Percentiles rank a stretch among this genome's conserved stretches.
These are phyloP conservation scores for Calameuta pallipes DNA, from an alignment of 2,888 invertebrate genomes.

Conservation along the genomic window DNA sequence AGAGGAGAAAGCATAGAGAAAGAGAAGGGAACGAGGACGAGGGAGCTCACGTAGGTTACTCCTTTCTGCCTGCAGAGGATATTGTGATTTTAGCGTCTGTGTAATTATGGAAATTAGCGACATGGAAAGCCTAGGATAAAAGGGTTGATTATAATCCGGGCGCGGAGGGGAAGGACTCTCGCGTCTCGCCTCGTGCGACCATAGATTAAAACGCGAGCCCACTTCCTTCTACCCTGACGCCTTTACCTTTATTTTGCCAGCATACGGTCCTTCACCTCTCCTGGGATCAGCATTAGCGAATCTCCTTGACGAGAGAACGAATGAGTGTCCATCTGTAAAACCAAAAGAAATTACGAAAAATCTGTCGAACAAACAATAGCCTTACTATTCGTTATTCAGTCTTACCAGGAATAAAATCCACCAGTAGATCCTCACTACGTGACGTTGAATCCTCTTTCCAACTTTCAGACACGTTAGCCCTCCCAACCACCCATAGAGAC, in stretches of 20 bases:
- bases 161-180: slow-evolving; percentile 39
- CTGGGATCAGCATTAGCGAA: not conserved
- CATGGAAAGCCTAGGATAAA: slow-evolving; percentile 67
- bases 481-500: not conserved
- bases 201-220: slow-evolving; percentile 61
- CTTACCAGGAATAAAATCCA: not conserved
- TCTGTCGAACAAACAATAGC: not conserved
- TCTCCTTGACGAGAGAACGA: not conserved
- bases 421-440: not conserved
- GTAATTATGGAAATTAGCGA: slow-evolving; percentile 68
- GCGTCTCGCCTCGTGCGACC: slow-evolving; percentile 52
- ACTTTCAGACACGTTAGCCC: not conserved
- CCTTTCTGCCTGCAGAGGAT: slow-evolving; percentile 62
- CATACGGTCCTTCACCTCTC: not conserved
- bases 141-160: slow-evolving; percentile 67
- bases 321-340: not conserved
- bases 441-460: not conserved
- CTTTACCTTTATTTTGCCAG: slow-evolving; percentile 36
- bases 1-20: slow-evolving; percentile 26
- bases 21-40: slow-evolving; percentile 33
- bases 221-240: slow-evolving; percentile 61
- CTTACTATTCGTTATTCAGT: not conserved
- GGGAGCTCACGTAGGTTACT: slow-evolving; percentile 61
- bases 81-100: slow-evolving; percentile 68
- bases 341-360: not conserved